Evolutionary conservation across 2,797 vertebrate species (phyloP), one percentile per base, ranked within the genome.

Genomic region (Eupleurogrammus muticus): DNA sequence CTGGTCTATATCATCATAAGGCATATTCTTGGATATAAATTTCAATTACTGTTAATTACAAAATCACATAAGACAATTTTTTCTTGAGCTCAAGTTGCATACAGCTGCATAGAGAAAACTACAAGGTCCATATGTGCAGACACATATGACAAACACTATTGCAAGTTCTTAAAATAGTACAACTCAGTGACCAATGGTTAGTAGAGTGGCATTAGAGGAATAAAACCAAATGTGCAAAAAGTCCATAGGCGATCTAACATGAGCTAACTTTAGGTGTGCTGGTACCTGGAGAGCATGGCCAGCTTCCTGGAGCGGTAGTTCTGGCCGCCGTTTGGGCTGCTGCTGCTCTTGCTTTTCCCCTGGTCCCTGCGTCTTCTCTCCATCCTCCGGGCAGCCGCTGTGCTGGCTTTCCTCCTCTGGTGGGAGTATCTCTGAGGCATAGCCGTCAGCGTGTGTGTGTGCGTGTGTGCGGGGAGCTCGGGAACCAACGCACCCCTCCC

Each of bases 271-370:
- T 4, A 59, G 28, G 11, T 12, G 12, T 17, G 46, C 19, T 23
- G 5, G 32, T 85, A 97, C 75, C 96, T 95, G 38, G 97, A 97
- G 76, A 93, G 84, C 74, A 96, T 93, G 65, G 95, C 93, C 72
- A 98, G 90, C 57, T 94, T 97, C 56, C 91, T 93, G 16, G 95
- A 91, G 66, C 94, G 93, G 36, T 95, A 90, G 76, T 80, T 93
- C 60, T 83, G 20, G 77, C 73, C 56, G 66, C 42, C 50, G 60
- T 23, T 62, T 14, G 57, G 47, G 62, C 56, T 92, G 81, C 70
- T 69, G 62, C 34, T 75, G 64, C 21, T 55, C 52, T 24, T 50
- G 60, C 82, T 65, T 21, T 60, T 79, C n/a, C 58, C 66, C 53
- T 74, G 73, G 9, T 84, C 85, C 60, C 83, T 53, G 70, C 61